Conservation (phyloP, 2,113 vertebrate genomes). For the Cairina moschata region DNA sequence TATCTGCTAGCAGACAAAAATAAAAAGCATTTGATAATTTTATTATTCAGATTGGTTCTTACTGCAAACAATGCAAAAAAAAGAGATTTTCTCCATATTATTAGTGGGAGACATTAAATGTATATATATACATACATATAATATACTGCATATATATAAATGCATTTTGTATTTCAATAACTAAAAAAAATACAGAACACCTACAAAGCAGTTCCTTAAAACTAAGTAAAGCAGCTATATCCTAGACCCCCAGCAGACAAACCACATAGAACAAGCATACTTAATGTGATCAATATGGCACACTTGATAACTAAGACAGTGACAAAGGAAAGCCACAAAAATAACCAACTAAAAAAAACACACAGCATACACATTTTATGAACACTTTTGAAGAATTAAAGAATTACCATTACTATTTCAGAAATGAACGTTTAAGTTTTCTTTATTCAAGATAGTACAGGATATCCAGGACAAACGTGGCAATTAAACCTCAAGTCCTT, state of each 20-base stretch:
- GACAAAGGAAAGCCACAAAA: background rate
- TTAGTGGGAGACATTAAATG: conserved; percentile 9
- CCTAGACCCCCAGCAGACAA: background rate
- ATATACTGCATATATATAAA: no score
- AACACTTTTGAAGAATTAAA: background rate
- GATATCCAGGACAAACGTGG: background rate
- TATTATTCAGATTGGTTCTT: background rate
- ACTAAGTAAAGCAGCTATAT: background rate
- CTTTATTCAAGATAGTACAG: background rate
- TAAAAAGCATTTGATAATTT: background rate
- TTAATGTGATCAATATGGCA: background rate
- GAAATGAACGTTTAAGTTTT: background rate
- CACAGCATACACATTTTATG: background rate
- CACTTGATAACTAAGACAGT: background rate
- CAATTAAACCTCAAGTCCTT: background rate
- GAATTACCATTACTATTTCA: background rate
- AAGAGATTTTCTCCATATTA: background rate
- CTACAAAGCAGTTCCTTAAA: conserved; percentile 45
- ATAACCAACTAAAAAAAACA: fast-evolving
- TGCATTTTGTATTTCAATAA: conserved; percentile 57
- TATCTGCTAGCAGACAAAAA: background rate
- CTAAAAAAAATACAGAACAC: conserved; percentile 20
- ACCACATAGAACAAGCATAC: background rate
- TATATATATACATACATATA: no score
- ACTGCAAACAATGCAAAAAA: background rate